Conservation (phyloP, 2,113 vertebrate genomes). For the Gymnogyps californianus region DNA sequence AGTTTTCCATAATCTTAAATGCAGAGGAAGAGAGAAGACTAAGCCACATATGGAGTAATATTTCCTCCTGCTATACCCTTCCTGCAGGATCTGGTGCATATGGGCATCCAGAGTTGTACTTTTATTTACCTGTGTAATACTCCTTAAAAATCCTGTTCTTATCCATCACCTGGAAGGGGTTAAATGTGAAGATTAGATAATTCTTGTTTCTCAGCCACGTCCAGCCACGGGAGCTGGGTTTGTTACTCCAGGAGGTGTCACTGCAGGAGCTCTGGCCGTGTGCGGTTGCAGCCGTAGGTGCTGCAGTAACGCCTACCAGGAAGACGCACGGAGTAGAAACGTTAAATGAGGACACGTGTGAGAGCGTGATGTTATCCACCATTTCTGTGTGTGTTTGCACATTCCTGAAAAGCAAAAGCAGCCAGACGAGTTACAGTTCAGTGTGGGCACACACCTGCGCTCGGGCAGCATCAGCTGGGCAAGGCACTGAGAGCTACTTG, state of each 20-base stretch:
- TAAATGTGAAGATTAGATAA: not conserved
- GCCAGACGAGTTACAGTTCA: not conserved
- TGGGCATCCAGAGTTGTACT: not conserved
- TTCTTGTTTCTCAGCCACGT: not conserved
- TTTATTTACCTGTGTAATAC: not conserved
- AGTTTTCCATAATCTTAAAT: not conserved
- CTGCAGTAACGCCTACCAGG: not conserved
- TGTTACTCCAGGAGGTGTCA: fast-evolving
- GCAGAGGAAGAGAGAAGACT: not conserved
- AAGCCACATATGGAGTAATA: not conserved
- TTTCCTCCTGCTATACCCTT: not conserved
- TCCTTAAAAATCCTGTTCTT: not conserved
- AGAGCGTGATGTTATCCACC: not conserved
- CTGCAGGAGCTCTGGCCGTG: not conserved
- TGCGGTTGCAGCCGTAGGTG: fast-evolving
- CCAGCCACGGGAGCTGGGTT: not conserved
- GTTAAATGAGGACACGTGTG: fast-evolving
- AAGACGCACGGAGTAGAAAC: not conserved
- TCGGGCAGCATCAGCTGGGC: fast-evolving
- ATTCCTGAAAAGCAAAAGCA: not conserved
- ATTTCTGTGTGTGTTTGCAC: not conserved
- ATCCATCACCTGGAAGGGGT: not conserved
- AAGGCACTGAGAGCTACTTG: not conserved
- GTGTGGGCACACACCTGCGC: no score
- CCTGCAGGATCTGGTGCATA: not conserved